Evolutionary conservation across 2,113 vertebrate genomes (phyloP), one percentile per base, ranked within the genome.

Genomic region (Galbula dea): DNA sequence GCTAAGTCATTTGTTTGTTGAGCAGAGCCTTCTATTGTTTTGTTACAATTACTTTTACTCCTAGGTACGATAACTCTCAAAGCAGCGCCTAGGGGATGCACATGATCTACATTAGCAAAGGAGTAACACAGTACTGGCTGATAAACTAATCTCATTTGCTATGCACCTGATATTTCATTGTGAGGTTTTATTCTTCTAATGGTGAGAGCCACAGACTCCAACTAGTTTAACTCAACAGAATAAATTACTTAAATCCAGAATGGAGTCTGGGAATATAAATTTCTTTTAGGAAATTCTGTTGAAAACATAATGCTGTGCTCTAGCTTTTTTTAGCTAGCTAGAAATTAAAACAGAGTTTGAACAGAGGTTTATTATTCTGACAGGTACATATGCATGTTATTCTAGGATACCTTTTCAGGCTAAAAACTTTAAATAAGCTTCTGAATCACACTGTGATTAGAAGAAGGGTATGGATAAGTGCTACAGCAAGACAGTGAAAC

Each of bases 81-180:
- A 95, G 62, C 12, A 2, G 21, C 85, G 91, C 78, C 61, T 69
- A 30, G 66, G 89, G 94, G 91, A 97, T 4, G 2, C 32, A 52
- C 6, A 1, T 15, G 87, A 84, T 92, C 69, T 83, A 22, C 19
- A 26, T 71, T 87, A 96, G 59, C 61, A 84, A 83, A 88, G 76
- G 34, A 90, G 65, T 77, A 90, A 65, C 36, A 49, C 4, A 52
- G 57, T 15, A 22, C 63, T 92, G 88, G 59, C 20, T 27, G 84
- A 95, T 94, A 90, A 94, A 86, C 72, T 94, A 79, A 95, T 96
- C 88, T 96, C 59, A 89, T 95, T 95, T 90, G 58, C 78, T 82
- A 27, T 79, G 93, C 74, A 94, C 88, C 89, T 93, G 90, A 65
- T 94, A 95, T 72, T 96, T 96, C 76, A 72, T 39, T 13, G n/a